Evolutionary conservation across 1,140 invertebrate genomes (phyloP).

Genomic region (Meloidogyne exigua): DNA sequence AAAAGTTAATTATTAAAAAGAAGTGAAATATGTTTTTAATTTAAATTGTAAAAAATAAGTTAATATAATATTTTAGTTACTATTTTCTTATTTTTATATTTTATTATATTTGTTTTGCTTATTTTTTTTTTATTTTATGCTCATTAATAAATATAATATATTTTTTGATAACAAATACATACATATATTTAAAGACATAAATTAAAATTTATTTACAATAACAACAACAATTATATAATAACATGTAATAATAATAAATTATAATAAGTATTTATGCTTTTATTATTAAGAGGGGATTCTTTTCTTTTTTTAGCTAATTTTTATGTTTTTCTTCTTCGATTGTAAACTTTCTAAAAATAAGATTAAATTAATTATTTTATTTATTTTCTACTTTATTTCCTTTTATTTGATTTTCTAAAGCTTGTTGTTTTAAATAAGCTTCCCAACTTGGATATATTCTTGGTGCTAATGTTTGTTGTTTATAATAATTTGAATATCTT

Average conservation of each 20-base stretch:
- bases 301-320: not conserved
- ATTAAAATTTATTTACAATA: not conserved
- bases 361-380: not conserved
- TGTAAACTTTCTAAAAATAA: not conserved
- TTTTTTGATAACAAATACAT: too few species aligned
- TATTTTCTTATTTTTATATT: too few species aligned
- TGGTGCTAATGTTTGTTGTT: slow-evolving; percentile 1
- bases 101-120: too few species aligned
- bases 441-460: slow-evolving; percentile 4
- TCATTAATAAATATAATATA: too few species aligned
- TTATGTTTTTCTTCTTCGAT: not conserved
- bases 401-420: not conserved
- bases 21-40: not conserved
- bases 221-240: not conserved
- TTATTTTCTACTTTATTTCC: slow-evolving; percentile 6
- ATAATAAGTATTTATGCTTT: not conserved
- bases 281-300: not conserved
- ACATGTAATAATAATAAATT: not conserved
- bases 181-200: too few species aligned
- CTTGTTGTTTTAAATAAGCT: not conserved
- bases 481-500: slow-evolving; percentile 1
- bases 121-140: too few species aligned
- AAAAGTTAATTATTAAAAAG: not conserved
- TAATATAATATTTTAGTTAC: too few species aligned
- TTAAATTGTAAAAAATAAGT: too few species aligned